These are phyloP conservation scores for Crypturellus tataupa DNA, from an alignment of 2,797 vertebrate genomes.

Conservation along the genomic window DNA sequence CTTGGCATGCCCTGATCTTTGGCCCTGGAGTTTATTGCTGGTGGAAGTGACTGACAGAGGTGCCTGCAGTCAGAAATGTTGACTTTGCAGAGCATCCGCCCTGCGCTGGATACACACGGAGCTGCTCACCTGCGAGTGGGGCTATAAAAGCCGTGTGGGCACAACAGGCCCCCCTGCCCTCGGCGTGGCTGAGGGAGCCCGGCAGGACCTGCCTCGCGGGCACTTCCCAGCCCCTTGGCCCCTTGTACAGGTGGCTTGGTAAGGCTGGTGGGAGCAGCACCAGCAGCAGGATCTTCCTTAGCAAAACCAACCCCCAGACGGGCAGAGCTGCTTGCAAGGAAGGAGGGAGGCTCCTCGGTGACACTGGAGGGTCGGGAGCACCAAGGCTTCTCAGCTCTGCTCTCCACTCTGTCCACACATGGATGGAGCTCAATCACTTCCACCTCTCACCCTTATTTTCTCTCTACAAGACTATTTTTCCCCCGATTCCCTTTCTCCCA, in stretches of 20 bases:
- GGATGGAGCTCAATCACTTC: background rate
- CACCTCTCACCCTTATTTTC: background rate
- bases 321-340: too few species aligned
- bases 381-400: background rate
- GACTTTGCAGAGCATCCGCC: too few species aligned
- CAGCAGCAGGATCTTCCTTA: background rate
- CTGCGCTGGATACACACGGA: too few species aligned
- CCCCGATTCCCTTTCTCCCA: background rate
- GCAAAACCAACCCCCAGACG: background rate
- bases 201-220: background rate
- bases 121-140: too few species aligned
- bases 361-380: too few species aligned
- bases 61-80: too few species aligned
- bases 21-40: rapidly evolving
- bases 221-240: background rate
- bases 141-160: too few species aligned
- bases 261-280: too few species aligned
- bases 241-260: background rate
- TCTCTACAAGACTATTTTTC: background rate
- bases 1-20: background rate
- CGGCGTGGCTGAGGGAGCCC: background rate
- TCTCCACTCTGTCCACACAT: background rate
- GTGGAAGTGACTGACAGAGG: background rate
- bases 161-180: background rate
- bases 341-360: background rate